Evolutionary conservation across 2,888 invertebrate species (phyloP).

Genomic region (Eupithecia dodoneata): DNA sequence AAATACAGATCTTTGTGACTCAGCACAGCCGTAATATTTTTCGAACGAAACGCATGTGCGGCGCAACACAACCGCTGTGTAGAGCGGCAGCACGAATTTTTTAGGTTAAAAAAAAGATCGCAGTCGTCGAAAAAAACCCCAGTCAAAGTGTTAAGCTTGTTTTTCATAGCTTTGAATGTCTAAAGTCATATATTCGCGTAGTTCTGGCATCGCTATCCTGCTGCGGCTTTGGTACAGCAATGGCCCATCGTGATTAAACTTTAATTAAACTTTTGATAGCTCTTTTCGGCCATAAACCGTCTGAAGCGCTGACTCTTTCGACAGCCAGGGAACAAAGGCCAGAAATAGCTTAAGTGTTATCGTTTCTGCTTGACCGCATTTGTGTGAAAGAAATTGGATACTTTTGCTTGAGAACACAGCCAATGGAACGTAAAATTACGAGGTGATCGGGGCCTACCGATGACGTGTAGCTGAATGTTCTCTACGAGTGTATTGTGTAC

Average conservation of each 20-base stretch:
- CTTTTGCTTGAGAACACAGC: slow-evolving; percentile 74
- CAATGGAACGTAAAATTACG: slow-evolving; percentile 79
- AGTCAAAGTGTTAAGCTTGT: too few species aligned
- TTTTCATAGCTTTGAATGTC: background rate
- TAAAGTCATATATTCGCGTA: background rate
- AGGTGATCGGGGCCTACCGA: slow-evolving; percentile 66
- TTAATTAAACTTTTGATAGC: slow-evolving; percentile 69
- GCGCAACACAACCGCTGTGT: too few species aligned
- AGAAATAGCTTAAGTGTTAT: slow-evolving; percentile 72
- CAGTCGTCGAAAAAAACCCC: too few species aligned
- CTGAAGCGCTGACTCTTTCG: slow-evolving; percentile 38
- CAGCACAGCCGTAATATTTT: too few species aligned
- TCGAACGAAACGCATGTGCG: too few species aligned
- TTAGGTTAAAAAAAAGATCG: too few species aligned
- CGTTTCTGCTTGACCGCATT: slow-evolving; percentile 70
- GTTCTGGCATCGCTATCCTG: slow-evolving; percentile 8
- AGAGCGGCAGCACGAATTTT: too few species aligned
- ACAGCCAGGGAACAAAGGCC: slow-evolving; percentile 59
- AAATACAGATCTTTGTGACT: too few species aligned
- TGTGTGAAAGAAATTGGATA: slow-evolving; percentile 77
- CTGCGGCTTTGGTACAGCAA: slow-evolving; percentile 29
- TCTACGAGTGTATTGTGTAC: slow-evolving; percentile 55
- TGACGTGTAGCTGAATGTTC: slow-evolving; percentile 52
- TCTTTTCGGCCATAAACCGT: slow-evolving; percentile 48
- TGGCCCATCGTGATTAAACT: slow-evolving; percentile 58